These are phyloP conservation scores for Podilymbus podiceps DNA, from an alignment of 2,113 vertebrate species.

Conservation along the genomic window DNA sequence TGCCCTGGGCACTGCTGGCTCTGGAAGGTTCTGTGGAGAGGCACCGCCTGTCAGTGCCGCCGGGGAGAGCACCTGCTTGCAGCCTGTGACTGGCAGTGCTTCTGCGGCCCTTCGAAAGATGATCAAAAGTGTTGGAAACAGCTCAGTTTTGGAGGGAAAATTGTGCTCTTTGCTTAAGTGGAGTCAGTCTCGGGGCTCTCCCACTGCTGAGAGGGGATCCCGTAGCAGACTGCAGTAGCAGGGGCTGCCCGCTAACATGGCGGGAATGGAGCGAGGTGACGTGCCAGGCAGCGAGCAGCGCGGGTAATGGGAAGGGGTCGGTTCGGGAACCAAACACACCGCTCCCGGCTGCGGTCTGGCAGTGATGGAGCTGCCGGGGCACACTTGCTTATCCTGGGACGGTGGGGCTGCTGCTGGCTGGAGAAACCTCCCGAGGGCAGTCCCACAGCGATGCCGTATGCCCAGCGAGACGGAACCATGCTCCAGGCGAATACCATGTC, in stretches of 20 bases:
- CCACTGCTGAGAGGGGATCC: rapidly evolving
- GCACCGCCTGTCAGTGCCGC: rapidly evolving
- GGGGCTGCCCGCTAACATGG: not conserved
- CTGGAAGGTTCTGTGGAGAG: not conserved
- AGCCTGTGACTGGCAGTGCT: rapidly evolving
- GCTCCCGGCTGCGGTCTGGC: rapidly evolving
- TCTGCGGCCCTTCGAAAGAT: not conserved
- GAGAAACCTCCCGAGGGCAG: not conserved
- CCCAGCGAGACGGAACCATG: rapidly evolving
- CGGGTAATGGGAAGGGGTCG: not conserved
- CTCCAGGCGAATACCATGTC: not conserved
- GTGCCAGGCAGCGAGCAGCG: not conserved
- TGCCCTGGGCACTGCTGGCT: not conserved
- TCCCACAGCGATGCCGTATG: rapidly evolving
- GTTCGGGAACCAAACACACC: not conserved
- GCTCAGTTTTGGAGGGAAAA: not conserved
- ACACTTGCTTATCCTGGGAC: rapidly evolving
- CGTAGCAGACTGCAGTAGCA: rapidly evolving
- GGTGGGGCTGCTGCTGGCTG: not conserved
- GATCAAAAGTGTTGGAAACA: not conserved
- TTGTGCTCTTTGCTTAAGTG: not conserved
- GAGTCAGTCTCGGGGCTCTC: rapidly evolving
- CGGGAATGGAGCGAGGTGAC: rapidly evolving
- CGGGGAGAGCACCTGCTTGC: not conserved
- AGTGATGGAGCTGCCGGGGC: rapidly evolving